These are phyloP conservation scores for Actinia tenebrosa DNA, from an alignment of 64 coral and sea anemone genomes.

Conservation along the genomic window DNA sequence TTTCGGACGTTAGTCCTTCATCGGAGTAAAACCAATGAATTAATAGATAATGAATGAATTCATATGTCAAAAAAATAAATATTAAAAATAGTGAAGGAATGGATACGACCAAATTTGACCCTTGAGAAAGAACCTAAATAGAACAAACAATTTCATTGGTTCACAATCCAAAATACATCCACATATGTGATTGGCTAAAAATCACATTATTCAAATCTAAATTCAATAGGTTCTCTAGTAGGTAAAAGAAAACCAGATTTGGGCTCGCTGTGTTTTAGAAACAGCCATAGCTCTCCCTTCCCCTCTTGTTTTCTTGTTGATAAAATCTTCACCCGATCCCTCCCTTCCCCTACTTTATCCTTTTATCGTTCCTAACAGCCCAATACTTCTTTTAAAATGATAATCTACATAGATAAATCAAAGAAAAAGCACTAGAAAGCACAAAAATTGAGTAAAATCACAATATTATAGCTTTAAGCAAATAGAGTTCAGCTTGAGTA, in stretches of 20 bases:
- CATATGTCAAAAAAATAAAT: no score
- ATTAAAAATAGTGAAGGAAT: no score
- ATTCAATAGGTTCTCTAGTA: background rate
- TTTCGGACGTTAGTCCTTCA: no score
- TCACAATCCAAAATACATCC: no score
- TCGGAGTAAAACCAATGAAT: no score
- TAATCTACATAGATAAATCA: background rate
- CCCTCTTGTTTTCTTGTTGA: background rate
- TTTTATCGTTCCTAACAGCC: background rate
- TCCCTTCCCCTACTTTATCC: background rate
- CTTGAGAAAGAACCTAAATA: no score
- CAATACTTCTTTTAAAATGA: background rate
- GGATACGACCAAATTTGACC: no score
- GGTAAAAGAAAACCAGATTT: background rate
- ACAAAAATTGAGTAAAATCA: background rate
- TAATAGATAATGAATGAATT: no score
- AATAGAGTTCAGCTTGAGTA: background rate
- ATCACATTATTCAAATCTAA: background rate
- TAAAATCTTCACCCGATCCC: background rate
- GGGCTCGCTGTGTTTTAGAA: background rate
- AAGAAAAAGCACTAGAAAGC: background rate
- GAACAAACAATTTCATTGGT: no score
- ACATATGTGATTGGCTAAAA: background rate
- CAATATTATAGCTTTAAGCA: background rate
- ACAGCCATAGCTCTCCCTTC: background rate